Percentiles rank a stretch among this genome's conserved stretches.
These are phyloP conservation scores for Melanotus villosus DNA, from an alignment of 2,888 invertebrate genomes.

Conservation along the genomic window DNA sequence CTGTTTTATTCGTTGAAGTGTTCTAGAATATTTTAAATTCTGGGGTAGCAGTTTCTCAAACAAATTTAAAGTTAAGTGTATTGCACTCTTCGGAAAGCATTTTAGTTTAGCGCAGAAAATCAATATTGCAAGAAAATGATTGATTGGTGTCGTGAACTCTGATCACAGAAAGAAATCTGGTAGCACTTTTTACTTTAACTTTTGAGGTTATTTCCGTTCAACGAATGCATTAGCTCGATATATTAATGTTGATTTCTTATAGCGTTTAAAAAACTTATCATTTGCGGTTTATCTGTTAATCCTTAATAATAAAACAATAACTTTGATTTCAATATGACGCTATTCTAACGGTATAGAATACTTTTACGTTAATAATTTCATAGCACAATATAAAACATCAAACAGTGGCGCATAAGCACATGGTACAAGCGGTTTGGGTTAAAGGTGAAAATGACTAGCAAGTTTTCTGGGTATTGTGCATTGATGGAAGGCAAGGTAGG, in stretches of 20 bases:
- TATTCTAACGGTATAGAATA: too few relatives aligned
- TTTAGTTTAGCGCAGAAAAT: conserved; percentile 2
- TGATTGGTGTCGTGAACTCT: conserved; percentile 17
- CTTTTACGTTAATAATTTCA: conserved; percentile 1
- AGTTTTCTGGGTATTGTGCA: conserved; percentile 31
- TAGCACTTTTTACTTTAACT: conserved; percentile 3
- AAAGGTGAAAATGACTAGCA: conserved; percentile 49
- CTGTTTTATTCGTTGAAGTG: too few relatives aligned
- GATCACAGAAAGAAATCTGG: conserved; percentile 3
- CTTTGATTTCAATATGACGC: too few relatives aligned
- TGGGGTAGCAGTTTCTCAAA: too few relatives aligned
- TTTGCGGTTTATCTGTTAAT: too few relatives aligned
- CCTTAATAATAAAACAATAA: too few relatives aligned
- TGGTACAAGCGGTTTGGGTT: conserved; percentile 36
- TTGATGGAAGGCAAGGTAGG: conserved; percentile 21
- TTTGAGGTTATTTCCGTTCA: conserved; percentile 7
- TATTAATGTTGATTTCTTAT: neutral
- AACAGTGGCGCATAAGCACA: conserved; percentile 36
- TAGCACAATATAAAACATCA: conserved; percentile 30
- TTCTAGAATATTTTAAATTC: too few relatives aligned
- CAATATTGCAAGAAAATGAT: conserved; percentile 25
- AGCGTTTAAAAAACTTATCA: too few relatives aligned
- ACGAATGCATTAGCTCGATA: neutral
- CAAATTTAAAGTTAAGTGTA: too few relatives aligned
- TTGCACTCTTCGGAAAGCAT: too few relatives aligned